Percentiles rank a stretch among this genome's conserved stretches.
Evolutionary conservation across 2,888 invertebrate species (phyloP).

Genomic region (Perizoma flavofasciatum): DNA sequence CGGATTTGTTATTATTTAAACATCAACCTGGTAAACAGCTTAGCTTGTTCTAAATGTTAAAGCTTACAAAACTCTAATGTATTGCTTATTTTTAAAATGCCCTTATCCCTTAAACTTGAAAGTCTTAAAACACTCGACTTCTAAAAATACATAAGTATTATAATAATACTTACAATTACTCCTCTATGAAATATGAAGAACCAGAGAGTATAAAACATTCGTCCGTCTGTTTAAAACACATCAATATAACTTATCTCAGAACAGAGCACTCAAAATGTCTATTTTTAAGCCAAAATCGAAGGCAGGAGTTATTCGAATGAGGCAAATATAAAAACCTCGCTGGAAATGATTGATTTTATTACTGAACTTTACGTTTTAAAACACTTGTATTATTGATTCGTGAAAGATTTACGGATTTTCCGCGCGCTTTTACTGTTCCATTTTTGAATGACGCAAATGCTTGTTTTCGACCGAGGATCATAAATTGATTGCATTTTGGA

Average conservation of each 20-base stretch:
- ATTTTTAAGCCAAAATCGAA: constrained; percentile 74
- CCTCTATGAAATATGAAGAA: constrained; percentile 52
- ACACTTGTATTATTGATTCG: constrained; percentile 52
- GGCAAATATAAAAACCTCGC: constrained; percentile 70
- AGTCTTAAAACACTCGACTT: constrained; percentile 36
- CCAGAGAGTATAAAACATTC: constrained; percentile 63
- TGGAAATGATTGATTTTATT: constrained; percentile 81
- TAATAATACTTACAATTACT: constrained; percentile 50
- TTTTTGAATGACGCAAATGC: constrained; percentile 36
- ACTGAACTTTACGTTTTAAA: constrained; percentile 66
- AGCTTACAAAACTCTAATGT: constrained; percentile 8
- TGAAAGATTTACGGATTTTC: constrained; percentile 54
- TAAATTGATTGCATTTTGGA: constrained; percentile 15
- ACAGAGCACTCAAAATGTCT: constrained; percentile 77
- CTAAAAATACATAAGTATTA: constrained; percentile 53
- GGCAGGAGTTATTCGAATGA: constrained; percentile 41
- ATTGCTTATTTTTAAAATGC: constrained; percentile 21
- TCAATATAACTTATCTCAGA: constrained; percentile 76
- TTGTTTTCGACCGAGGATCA: constrained; percentile 29
- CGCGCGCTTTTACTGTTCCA: constrained; percentile 31
- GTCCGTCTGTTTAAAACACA: constrained; percentile 65
- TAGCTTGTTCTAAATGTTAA: not conserved
- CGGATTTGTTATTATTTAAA: not conserved
- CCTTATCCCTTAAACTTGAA: constrained; percentile 30
- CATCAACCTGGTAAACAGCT: constrained; percentile 2